These are phyloP conservation scores for Polyommatus icarus DNA, from an alignment of 2,888 invertebrate species.

Conservation along the genomic window DNA sequence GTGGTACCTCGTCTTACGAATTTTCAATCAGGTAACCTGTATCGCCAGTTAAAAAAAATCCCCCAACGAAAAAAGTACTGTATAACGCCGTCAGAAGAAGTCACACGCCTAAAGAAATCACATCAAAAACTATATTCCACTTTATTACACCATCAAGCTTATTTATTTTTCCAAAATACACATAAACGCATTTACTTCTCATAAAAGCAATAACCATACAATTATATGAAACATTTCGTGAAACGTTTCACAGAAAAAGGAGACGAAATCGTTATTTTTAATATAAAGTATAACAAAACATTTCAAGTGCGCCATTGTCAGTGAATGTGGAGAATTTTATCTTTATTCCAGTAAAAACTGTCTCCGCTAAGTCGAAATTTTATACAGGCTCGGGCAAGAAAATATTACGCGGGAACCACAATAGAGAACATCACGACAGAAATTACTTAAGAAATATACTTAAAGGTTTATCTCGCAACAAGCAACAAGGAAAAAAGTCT, in stretches of 20 bases:
- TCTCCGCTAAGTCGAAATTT: constrained; percentile 41
- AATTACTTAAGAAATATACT: constrained; percentile 56
- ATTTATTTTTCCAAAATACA: neutral
- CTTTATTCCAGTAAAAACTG: constrained; percentile 39
- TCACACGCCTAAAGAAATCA: too few species aligned
- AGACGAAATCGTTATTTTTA: constrained; percentile 28
- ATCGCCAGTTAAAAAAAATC: too few species aligned
- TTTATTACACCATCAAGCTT: too few species aligned
- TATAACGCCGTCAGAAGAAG: too few species aligned
- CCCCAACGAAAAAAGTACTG: too few species aligned
- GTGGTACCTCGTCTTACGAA: too few species aligned
- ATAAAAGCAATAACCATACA: neutral
- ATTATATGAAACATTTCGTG: constrained; percentile 18
- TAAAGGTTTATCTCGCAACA: constrained; percentile 44
- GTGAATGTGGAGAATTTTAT: constrained; percentile 38
- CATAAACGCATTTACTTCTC: neutral
- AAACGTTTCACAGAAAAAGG: neutral
- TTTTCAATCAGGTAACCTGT: too few species aligned
- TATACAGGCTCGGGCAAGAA: constrained; percentile 41
- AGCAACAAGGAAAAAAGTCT: constrained; percentile 41
- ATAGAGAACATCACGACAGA: constrained; percentile 53
- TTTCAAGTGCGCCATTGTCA: constrained; percentile 36
- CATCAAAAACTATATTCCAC: too few species aligned
- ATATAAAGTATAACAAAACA: constrained; percentile 33
- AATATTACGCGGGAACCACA: constrained; percentile 47